Conservation (phyloP, 2,113 vertebrate species). For the Sinocyclocheilus anophthalmus region DNA sequence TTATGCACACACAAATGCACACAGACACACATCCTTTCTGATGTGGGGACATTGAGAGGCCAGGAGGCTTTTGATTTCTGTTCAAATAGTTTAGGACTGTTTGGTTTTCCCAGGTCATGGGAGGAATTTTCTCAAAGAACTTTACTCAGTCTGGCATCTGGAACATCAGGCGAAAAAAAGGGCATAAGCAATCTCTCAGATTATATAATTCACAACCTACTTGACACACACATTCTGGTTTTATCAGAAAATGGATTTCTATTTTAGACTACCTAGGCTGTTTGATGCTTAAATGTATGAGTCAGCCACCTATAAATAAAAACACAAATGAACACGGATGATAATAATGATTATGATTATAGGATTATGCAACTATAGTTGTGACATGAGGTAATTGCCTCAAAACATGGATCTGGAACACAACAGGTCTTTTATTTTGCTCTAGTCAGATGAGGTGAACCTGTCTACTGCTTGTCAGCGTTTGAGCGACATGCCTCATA, state of each 20-base stretch:
- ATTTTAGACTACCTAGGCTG: slow-evolving; percentile 29
- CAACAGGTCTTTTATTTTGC: not conserved
- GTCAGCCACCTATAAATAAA: slow-evolving; percentile 45
- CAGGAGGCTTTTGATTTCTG: slow-evolving; percentile 11
- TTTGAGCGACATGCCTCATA: not conserved
- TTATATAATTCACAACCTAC: slow-evolving; percentile 46
- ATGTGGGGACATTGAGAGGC: not conserved
- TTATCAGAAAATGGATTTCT: slow-evolving; percentile 37
- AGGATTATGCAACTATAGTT: slow-evolving; percentile 24
- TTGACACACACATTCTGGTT: not conserved
- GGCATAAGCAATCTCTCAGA: slow-evolving; percentile 4
- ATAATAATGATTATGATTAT: slow-evolving; percentile 9
- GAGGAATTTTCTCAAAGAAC: slow-evolving; percentile 38
- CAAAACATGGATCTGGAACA: not conserved
- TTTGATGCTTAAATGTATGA: slow-evolving; percentile 42
- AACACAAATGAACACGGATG: not conserved
- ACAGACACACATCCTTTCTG: not conserved
- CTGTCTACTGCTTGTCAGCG: not conserved
- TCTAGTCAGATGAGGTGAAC: not conserved
- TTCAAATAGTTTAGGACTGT: slow-evolving; percentile 21
- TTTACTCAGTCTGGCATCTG: slow-evolving; percentile 29
- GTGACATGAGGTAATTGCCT: not conserved
- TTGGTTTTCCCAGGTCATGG: slow-evolving; percentile 34
- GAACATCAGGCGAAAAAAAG: slow-evolving; percentile 5
- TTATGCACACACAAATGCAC: not conserved